These are phyloP conservation scores for Chascanopsetta lugubris DNA, from an alignment of 2,113 vertebrate genomes.

Conservation along the genomic window DNA sequence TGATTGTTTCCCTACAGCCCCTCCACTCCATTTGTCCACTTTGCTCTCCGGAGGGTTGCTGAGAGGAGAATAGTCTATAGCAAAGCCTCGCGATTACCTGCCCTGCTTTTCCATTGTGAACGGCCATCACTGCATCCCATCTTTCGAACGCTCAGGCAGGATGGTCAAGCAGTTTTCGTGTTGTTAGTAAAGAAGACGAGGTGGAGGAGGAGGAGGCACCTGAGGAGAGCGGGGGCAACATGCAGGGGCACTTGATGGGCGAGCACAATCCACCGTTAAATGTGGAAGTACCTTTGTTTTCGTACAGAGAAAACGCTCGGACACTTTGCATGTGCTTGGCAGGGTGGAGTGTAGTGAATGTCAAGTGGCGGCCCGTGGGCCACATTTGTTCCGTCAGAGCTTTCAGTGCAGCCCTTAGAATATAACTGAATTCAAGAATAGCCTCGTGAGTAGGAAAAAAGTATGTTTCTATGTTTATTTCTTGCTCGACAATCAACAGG, in stretches of 20 bases:
- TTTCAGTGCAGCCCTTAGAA: too few relatives aligned
- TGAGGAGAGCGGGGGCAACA: constrained; percentile 32
- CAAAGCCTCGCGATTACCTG: constrained; percentile 61
- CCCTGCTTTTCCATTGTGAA: constrained; percentile 52
- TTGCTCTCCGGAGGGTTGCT: constrained; percentile 41
- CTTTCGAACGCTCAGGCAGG: constrained; percentile 43
- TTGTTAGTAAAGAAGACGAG: constrained; percentile 50
- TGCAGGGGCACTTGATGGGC: neutral
- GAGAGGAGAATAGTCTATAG: constrained; percentile 46
- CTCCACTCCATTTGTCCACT: constrained; percentile 61
- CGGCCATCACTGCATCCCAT: constrained; percentile 34
- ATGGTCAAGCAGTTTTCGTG: constrained; percentile 32
- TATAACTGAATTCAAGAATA: too few relatives aligned
- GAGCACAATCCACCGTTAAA: too few relatives aligned
- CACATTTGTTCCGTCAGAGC: too few relatives aligned
- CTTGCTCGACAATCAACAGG: too few relatives aligned
- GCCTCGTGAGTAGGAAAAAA: too few relatives aligned
- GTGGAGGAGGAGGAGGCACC: constrained; percentile 47
- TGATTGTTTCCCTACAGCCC: constrained; percentile 52
- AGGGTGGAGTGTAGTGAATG: neutral
- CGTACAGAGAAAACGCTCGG: neutral
- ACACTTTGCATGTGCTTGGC: constrained; percentile 11
- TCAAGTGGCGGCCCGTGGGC: too few relatives aligned
- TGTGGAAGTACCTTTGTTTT: neutral
- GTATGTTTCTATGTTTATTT: too few relatives aligned